These are phyloP conservation scores for Drosophila kurseongensis DNA, from an alignment of 1,140 invertebrate genomes.

Conservation along the genomic window DNA sequence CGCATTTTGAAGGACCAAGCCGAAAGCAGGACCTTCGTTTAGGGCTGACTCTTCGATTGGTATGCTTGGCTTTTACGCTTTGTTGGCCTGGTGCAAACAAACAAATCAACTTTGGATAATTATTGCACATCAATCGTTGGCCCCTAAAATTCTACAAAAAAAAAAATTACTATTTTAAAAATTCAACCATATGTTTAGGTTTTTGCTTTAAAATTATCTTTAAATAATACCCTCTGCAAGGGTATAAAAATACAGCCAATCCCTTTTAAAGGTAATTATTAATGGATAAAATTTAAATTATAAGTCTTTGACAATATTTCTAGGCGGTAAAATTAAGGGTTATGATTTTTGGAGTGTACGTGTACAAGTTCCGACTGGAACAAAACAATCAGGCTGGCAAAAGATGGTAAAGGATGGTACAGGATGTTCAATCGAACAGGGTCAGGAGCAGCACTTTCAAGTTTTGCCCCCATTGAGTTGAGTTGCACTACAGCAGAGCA, in stretches of 20 bases:
- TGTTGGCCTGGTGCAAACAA: slow-evolving; percentile 78
- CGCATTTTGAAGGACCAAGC: slow-evolving; percentile 31
- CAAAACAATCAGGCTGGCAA: slow-evolving; percentile 39
- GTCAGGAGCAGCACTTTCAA: slow-evolving; percentile 52
- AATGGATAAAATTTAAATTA: too few species aligned
- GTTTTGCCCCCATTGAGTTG: slow-evolving; percentile 60
- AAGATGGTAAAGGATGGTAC: slow-evolving; percentile 7
- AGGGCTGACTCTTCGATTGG: slow-evolving; percentile 55
- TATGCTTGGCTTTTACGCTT: slow-evolving; percentile 78
- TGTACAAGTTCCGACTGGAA: slow-evolving; percentile 36
- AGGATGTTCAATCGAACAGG: slow-evolving; percentile 27
- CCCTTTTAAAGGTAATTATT: too few species aligned
- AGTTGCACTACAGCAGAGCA: slow-evolving; percentile 63
- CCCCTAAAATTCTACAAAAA: slow-evolving; percentile 10
- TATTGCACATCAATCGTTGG: slow-evolving; percentile 81
- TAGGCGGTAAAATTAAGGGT: background rate
- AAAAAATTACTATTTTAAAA: too few species aligned
- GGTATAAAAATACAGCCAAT: too few species aligned
- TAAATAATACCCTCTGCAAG: too few species aligned
- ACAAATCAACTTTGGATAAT: slow-evolving; percentile 84
- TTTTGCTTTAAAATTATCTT: too few species aligned
- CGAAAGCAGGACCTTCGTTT: slow-evolving; percentile 25
- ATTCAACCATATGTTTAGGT: too few species aligned
- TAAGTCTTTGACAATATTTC: background rate
- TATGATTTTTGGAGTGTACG: slow-evolving; percentile 19